Percentiles rank a stretch among this genome's conserved stretches.
These are phyloP conservation scores for Psammodynastes pulverulentus DNA, from an alignment of 2,113 vertebrate species.

Conservation along the genomic window DNA sequence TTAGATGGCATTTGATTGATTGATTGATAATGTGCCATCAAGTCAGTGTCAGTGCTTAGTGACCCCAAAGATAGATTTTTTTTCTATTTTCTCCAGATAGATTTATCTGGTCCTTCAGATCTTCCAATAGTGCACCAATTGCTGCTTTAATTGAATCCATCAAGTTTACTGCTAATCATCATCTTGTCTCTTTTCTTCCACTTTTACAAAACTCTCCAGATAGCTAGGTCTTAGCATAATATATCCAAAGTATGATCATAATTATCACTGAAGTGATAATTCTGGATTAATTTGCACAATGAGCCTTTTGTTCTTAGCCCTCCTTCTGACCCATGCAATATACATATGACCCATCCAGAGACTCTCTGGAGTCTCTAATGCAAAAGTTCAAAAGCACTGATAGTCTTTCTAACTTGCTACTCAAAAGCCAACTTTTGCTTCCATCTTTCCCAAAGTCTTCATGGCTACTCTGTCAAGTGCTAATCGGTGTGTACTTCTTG, in stretches of 20 bases:
- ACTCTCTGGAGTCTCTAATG: not conserved
- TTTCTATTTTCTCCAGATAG: not conserved
- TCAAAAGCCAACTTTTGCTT: not conserved
- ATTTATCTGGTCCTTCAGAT: not conserved
- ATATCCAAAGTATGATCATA: not conserved
- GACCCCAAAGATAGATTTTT: not conserved
- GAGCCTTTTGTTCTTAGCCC: not conserved
- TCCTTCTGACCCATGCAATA: too few species aligned
- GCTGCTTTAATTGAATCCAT: not conserved
- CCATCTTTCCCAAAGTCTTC: not conserved
- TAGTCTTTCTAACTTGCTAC: not conserved
- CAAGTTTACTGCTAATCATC: not conserved
- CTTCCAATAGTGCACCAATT: not conserved
- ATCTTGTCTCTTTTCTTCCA: not conserved
- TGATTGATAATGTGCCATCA: not conserved
- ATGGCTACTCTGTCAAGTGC: not conserved
- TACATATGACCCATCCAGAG: too few species aligned
- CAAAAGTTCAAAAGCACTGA: not conserved
- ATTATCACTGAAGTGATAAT: too few species aligned
- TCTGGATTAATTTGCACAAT: not conserved
- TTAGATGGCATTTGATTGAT: conserved; percentile 42
- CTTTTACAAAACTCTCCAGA: not conserved
- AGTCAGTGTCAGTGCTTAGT: not conserved
- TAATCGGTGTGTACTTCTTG: not conserved
- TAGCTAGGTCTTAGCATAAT: not conserved